A percentile compares a stretch with the other conserved stretches of the same genome.
phyloP scores from a whole-genome alignment of 53 echinoderm and acorn worm species.

The Arbacia lixula region DNA sequence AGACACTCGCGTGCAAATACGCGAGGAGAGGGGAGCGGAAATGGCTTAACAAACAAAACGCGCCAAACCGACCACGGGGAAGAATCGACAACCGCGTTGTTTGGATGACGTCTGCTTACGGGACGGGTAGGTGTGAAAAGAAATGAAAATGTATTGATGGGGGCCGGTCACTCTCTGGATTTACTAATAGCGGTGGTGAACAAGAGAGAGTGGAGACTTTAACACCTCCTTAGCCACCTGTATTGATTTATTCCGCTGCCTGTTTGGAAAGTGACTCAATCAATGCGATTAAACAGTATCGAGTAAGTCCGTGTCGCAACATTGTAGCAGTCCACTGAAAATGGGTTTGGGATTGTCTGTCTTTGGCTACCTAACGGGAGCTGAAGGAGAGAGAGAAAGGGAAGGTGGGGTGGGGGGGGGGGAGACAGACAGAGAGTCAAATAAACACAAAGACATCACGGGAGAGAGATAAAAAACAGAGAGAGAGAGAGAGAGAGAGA shows the following conservation, averaged over 20 bases:
- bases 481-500: not conserved
- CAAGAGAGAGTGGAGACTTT: constrained; percentile 28
- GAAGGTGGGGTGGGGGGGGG: too few species aligned
- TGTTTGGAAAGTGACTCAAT: constrained; percentile 29
- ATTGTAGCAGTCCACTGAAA: constrained; percentile 20
- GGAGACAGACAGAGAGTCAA: not conserved
- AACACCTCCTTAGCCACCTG: constrained; percentile 21
- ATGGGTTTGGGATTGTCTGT: too few species aligned
- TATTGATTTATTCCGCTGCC: constrained; percentile 13
- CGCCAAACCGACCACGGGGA: not conserved
- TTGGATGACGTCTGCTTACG: constrained; percentile 4
- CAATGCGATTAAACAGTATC: constrained; percentile 42
- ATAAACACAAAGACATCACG: not conserved
- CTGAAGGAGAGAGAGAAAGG: too few species aligned
- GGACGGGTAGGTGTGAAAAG: constrained; percentile 17
- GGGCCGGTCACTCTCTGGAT: not conserved
- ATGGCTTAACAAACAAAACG: constrained; percentile 28
- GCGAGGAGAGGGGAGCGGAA: constrained; percentile 18
- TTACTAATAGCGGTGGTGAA: constrained; percentile 5
- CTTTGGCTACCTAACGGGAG: too few species aligned
- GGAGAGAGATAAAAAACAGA: not conserved
- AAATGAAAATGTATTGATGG: constrained; percentile 36
- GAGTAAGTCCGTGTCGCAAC: constrained; percentile 10
- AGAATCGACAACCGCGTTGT: constrained; percentile 5
- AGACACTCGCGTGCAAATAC: not conserved